A percentile compares a stretch with the other conserved stretches of the same genome.
Conservation (phyloP, 2,888 invertebrate genomes). For the Ormyrus nitidulus region DNA sequence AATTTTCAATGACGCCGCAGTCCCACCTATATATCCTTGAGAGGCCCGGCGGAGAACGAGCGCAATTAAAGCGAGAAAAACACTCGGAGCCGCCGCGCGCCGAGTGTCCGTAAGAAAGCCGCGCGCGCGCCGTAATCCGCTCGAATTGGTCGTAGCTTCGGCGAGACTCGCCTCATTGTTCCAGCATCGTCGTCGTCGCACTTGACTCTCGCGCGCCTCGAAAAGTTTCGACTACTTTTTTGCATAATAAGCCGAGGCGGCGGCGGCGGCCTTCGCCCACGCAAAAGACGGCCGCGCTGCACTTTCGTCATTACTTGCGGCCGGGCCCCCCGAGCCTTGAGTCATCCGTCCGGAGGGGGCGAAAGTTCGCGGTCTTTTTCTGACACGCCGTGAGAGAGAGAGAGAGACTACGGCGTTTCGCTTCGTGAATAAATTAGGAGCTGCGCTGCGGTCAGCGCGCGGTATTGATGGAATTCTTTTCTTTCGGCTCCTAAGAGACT, state of each 20-base stretch:
- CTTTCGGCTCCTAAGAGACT: no score
- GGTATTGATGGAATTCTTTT: no score
- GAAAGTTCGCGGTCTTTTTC: background rate
- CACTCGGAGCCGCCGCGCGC: no score
- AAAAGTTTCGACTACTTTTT: background rate
- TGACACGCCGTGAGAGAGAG: no score
- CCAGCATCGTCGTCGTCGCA: background rate
- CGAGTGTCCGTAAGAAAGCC: background rate
- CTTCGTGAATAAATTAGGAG: no score
- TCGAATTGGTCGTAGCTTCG: background rate
- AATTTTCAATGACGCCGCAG: no score
- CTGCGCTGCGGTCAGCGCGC: no score
- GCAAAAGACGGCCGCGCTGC: background rate
- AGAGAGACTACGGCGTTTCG: no score
- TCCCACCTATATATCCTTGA: no score
- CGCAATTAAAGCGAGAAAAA: no score
- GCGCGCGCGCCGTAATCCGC: background rate
- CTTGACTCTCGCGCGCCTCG: background rate
- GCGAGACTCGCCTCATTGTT: background rate
- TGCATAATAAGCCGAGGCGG: background rate
- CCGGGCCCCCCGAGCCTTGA: background rate
- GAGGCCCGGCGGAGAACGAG: no score
- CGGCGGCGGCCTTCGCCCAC: conserved; percentile 9
- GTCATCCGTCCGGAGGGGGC: background rate
- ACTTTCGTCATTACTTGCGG: background rate